Evolutionary conservation across 2,888 invertebrate species (phyloP).

Genomic region (Athalia cordata): DNA sequence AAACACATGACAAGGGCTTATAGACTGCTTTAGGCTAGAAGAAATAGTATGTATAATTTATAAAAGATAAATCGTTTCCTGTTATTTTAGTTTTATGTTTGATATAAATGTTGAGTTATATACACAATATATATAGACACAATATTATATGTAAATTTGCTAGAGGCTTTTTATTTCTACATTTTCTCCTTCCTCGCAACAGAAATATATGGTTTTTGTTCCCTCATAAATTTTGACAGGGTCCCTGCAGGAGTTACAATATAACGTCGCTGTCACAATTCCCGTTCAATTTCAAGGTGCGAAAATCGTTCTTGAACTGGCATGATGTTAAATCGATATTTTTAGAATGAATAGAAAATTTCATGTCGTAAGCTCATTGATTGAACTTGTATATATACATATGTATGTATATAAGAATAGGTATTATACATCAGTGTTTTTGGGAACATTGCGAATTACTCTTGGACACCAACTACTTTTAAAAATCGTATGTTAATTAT

Average conservation of each 20-base stretch:
- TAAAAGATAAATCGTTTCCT: conserved; percentile 33
- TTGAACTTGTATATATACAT: not conserved
- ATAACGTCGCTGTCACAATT: too few species aligned
- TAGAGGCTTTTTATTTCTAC: conserved; percentile 1
- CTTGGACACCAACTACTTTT: conserved; percentile 44
- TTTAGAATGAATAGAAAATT: not conserved
- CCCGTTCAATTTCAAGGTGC: too few species aligned
- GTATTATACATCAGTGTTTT: conserved; percentile 11
- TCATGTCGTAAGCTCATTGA: conserved; percentile 28
- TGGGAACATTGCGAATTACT: conserved; percentile 43
- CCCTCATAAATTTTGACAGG: too few species aligned
- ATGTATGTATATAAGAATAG: not conserved
- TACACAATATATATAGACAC: not conserved
- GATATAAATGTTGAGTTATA: conserved; percentile 36
- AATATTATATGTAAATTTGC: conserved; percentile 3
- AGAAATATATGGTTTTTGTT: not conserved
- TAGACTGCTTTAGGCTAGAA: conserved; percentile 64
- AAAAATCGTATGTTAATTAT: conserved; percentile 29
- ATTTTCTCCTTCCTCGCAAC: not conserved
- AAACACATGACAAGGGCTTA: conserved; percentile 60
- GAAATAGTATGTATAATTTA: conserved; percentile 44
- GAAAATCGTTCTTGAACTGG: too few species aligned
- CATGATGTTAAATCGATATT: too few species aligned
- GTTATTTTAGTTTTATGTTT: conserved; percentile 35
- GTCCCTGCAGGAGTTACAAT: too few species aligned